phyloP scores from a whole-genome alignment of 2,797 vertebrate species.

The Pempheris klunzingeri region DNA sequence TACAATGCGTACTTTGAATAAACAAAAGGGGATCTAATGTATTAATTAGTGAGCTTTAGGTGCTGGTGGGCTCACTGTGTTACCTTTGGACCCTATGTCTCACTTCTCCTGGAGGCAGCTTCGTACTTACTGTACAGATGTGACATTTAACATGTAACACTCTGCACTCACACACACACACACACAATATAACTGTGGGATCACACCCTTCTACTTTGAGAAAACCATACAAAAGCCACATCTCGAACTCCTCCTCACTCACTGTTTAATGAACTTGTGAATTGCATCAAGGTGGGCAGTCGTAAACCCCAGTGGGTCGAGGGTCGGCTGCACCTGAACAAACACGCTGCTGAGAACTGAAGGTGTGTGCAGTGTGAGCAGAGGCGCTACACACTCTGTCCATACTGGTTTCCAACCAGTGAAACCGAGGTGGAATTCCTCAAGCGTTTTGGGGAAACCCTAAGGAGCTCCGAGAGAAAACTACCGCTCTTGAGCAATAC shows the following conservation, averaged over 20 bases:
- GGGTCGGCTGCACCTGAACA: slow-evolving; percentile 90
- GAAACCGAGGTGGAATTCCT: slow-evolving; percentile 49
- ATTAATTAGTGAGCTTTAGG: background rate
- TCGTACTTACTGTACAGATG: background rate
- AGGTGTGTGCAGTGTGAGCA: slow-evolving; percentile 41
- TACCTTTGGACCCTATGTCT: background rate
- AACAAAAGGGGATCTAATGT: background rate
- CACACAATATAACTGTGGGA: background rate
- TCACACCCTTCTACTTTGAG: slow-evolving; percentile 25
- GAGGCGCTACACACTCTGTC: slow-evolving; percentile 17
- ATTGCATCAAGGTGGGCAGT: slow-evolving; percentile 86
- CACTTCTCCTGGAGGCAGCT: background rate
- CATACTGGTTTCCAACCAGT: slow-evolving; percentile 42
- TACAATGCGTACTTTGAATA: background rate
- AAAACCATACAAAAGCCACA: slow-evolving; percentile 75
- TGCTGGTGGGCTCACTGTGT: background rate
- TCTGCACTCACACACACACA: background rate
- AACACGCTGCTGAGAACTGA: slow-evolving; percentile 85
- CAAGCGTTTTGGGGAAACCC: slow-evolving; percentile 20
- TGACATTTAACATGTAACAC: background rate
- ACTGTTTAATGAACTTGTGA: slow-evolving; percentile 88
- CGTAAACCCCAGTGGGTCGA: slow-evolving; percentile 81
- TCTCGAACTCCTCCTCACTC: slow-evolving; percentile 83
- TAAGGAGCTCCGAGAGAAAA: slow-evolving; percentile 22
- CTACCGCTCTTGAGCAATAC: slow-evolving; percentile 38